These are phyloP conservation scores for Otocyon megalotis DNA, from an alignment of 2,113 vertebrate genomes.

Conservation along the genomic window DNA sequence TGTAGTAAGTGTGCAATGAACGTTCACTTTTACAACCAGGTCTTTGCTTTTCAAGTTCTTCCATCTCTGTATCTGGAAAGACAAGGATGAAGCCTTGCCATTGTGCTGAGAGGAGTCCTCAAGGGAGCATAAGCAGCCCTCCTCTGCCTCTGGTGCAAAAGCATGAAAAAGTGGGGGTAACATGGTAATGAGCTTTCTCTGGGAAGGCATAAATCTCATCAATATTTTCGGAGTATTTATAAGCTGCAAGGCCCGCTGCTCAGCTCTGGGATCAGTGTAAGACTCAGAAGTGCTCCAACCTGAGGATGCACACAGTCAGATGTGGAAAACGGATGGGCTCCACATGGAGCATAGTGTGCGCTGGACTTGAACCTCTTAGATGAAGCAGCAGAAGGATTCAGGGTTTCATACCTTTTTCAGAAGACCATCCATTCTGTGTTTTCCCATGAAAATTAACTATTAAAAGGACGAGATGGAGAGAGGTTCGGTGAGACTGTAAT, in stretches of 20 bases:
- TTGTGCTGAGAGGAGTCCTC: neutral
- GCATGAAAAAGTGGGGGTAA: neutral
- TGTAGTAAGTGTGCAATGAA: neutral
- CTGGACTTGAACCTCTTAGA: neutral
- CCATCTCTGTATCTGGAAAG: neutral
- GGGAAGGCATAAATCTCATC: accelerated
- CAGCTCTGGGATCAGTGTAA: too few relatives aligned
- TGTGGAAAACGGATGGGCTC: accelerated
- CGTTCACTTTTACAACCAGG: neutral
- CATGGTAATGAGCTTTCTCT: neutral
- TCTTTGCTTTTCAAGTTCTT: neutral
- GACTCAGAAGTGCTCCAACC: neutral
- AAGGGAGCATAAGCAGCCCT: accelerated
- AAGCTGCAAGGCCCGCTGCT: neutral
- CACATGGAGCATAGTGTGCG: accelerated
- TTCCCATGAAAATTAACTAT: neutral
- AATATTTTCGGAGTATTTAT: accelerated
- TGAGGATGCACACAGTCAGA: accelerated
- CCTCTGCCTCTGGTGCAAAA: accelerated
- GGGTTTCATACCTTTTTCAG: neutral
- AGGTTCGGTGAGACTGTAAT: accelerated
- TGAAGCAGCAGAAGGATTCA: neutral
- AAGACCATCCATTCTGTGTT: neutral
- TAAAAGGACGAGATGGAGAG: neutral
- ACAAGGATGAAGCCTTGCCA: neutral